Evolutionary conservation across 2,797 vertebrate species (phyloP).

Genomic region (Vultur gryphus): DNA sequence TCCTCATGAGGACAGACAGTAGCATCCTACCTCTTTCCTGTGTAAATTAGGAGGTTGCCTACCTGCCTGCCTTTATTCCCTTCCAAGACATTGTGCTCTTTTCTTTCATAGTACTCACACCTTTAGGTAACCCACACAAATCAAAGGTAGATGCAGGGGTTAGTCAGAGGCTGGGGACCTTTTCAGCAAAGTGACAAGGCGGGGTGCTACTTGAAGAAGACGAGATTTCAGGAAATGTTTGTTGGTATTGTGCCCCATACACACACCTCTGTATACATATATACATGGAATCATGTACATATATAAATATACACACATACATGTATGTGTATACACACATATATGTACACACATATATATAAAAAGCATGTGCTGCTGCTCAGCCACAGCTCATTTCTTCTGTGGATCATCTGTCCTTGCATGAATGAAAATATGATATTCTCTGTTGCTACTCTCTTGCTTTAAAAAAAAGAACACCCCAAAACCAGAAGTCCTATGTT

Average conservation of each 20-base stretch:
- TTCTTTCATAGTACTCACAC: neutral
- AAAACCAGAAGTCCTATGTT: neutral
- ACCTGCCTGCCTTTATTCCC: neutral
- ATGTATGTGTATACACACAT: too few species aligned
- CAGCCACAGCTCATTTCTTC: neutral
- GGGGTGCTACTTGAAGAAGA: neutral
- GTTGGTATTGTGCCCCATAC: neutral
- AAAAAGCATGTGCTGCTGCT: neutral
- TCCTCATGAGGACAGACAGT: neutral
- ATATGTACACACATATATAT: neutral
- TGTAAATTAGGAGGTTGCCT: neutral
- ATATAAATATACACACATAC: neutral
- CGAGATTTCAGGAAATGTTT: neutral
- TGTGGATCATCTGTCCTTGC: neutral
- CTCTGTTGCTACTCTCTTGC: neutral
- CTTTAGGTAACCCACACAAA: neutral
- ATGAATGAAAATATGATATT: neutral
- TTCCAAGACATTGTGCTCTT: neutral
- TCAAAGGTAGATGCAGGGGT: neutral
- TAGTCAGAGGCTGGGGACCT: neutral
- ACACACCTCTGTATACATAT: neutral
- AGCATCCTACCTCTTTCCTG: neutral
- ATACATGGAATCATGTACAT: neutral
- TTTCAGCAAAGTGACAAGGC: neutral
- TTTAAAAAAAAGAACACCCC: neutral